Base-by-base conservation (phyloP, 2,113 vertebrate species). In the Gymnobelideus leadbeateri region DNA sequence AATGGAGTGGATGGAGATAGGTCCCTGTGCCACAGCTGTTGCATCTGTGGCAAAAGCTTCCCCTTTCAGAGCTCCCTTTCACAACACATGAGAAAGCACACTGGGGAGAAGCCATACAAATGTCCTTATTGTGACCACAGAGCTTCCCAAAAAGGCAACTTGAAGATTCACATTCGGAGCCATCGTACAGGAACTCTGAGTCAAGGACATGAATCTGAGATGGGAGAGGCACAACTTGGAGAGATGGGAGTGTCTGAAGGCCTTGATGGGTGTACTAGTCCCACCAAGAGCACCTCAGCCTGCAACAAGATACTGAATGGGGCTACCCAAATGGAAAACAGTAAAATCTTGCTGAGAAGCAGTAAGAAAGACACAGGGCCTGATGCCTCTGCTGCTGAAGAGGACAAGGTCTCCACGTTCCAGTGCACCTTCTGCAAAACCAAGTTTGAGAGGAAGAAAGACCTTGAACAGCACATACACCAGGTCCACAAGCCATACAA, bases 11-110 rank as follows among this genome's bases (percentile, higher is more conserved):
- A 99, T 8, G 98, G 98, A 50, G 99, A 99, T 94, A 99, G 98
- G 98, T 97, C 98, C 31, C 96, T 97, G 0, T 99, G 98, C 84
- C 99, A 98, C 90, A 99, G 99, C 98, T 99, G 99, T 97, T 99
- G 98, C 95, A 99, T 99, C 93, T 99, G 99, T 0, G 99, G 99
- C 96, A 99, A 99, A 96, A 99, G 99, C 98, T 99, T 99, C 96
- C 99, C 99, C 37, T 99, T 99, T 97, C 99, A 99, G 97, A 99
- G 99, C 98, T 99, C 99, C 0, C 98, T 99, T 95, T 99, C 99
- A 0, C 99, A 99, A 98, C 99, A 99, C 96, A 99, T 99, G 99
- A 99, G 99, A 93, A 99, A 99, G 89, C 99, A 99, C 98, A 99
- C 99, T 0, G 99, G 99, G 0, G 99, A 99, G 77, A 99, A 99